Evolutionary conservation across 2,113 vertebrate genomes (phyloP).

Genomic region (Oreamnos americanus): DNA sequence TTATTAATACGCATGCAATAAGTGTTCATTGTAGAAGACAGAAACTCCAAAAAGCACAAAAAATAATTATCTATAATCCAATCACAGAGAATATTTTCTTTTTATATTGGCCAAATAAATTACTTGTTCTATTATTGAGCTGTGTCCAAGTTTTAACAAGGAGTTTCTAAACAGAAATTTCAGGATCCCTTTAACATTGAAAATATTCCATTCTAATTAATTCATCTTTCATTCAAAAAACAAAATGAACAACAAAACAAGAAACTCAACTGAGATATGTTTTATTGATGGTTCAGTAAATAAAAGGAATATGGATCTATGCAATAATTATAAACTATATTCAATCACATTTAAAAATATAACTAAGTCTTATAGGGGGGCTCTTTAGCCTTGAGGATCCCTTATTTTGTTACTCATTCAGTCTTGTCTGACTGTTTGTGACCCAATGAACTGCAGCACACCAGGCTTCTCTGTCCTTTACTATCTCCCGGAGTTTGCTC

Average conservation of each 20-base stretch:
- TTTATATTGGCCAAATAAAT: slow-evolving; percentile 4
- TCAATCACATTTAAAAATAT: not conserved
- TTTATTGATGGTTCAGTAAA: not conserved
- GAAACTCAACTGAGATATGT: not conserved
- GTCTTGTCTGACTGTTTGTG: not conserved
- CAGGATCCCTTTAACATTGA: not conserved
- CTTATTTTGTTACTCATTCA: not conserved
- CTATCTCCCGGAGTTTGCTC: not conserved
- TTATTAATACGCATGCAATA: not conserved
- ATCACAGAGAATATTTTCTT: slow-evolving; percentile 11
- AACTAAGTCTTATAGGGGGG: not conserved
- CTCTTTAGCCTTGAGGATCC: not conserved
- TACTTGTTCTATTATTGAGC: not conserved
- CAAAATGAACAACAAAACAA: not conserved
- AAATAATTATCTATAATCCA: not conserved
- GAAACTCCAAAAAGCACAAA: slow-evolving; percentile 28
- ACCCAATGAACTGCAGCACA: not conserved
- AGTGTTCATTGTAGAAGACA: not conserved
- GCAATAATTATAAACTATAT: not conserved
- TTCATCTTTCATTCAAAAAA: not conserved
- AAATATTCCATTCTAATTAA: slow-evolving; percentile 18
- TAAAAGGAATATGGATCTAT: not conserved
- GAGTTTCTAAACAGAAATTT: slow-evolving; percentile 19
- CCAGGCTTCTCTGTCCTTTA: not conserved
- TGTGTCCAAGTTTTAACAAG: not conserved